Percentiles rank a stretch among this genome's conserved stretches.
Evolutionary conservation across 2,888 invertebrate genomes (phyloP).

Genomic region (Sisyra nigra): DNA sequence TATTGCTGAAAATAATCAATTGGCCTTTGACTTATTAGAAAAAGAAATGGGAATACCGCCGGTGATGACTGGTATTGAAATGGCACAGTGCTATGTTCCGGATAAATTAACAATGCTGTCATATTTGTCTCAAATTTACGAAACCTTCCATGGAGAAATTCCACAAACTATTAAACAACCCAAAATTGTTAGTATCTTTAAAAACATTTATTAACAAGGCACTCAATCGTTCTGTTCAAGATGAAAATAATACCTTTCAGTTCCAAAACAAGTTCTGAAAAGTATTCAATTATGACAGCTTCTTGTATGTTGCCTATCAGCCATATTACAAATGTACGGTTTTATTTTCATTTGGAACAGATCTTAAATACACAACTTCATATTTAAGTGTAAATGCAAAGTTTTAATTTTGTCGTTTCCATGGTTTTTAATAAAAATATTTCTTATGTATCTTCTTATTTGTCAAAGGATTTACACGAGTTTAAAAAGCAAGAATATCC

Average conservation of each 20-base stretch:
- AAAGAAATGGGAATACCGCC: constrained; percentile 49
- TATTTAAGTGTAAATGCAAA: too few species aligned
- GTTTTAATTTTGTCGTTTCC: too few species aligned
- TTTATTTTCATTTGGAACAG: too few species aligned
- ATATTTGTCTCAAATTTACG: constrained; percentile 78
- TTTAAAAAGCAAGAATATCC: constrained; percentile 11
- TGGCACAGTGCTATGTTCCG: constrained; percentile 48
- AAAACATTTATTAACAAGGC: neutral
- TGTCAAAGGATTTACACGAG: constrained; percentile 3
- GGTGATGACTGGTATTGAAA: constrained; percentile 64
- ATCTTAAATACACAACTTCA: too few species aligned
- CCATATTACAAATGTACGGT: too few species aligned
- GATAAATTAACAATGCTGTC: constrained; percentile 62
- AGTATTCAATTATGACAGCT: too few species aligned
- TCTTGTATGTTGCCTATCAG: too few species aligned
- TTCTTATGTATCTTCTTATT: neutral
- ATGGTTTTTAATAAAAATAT: too few species aligned
- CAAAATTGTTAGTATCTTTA: constrained; percentile 38
- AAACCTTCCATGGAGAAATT: constrained; percentile 81
- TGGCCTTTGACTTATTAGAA: constrained; percentile 75
- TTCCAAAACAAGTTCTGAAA: too few species aligned
- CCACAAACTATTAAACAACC: constrained; percentile 58
- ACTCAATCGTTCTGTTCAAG: too few species aligned
- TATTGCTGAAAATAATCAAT: constrained; percentile 51
- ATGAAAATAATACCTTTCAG: too few species aligned